These are phyloP conservation scores for Saccostrea cuccullata DNA, from an alignment of 1,140 invertebrate species.

Conservation along the genomic window DNA sequence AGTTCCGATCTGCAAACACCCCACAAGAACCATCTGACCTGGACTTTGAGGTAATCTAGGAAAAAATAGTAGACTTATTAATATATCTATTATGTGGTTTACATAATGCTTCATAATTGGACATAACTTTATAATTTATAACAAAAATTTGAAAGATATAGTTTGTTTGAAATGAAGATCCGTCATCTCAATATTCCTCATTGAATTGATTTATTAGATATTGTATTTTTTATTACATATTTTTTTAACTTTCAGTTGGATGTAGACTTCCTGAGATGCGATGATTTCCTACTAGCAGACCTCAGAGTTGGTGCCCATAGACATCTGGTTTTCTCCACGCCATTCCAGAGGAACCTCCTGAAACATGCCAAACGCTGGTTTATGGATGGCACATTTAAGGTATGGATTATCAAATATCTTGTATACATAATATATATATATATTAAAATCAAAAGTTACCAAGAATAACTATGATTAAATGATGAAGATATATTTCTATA, in stretches of 20 bases:
- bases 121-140: neutral
- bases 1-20: neutral
- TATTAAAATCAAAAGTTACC: no score
- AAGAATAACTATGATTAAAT: no score
- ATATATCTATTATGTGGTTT: no score
- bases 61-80: no score
- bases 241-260: slow-evolving; percentile 36
- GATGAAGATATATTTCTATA: no score
- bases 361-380: slow-evolving; percentile 40
- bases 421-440: no score
- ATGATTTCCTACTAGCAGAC: slow-evolving; percentile 42
- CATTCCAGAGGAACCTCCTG: slow-evolving; percentile 37
- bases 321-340: slow-evolving; percentile 44
- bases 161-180: no score
- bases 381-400: slow-evolving; percentile 51
- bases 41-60: neutral
- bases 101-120: no score
- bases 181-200: no score
- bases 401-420: neutral
- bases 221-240: neutral
- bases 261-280: neutral
- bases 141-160: no score
- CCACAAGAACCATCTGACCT: slow-evolving; percentile 20
- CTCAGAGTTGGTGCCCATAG: slow-evolving; percentile 34
- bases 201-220: no score